phyloP scores from a whole-genome alignment of 37 sponge, comb jelly and placozoan species.

The Eunapius fragilis region DNA sequence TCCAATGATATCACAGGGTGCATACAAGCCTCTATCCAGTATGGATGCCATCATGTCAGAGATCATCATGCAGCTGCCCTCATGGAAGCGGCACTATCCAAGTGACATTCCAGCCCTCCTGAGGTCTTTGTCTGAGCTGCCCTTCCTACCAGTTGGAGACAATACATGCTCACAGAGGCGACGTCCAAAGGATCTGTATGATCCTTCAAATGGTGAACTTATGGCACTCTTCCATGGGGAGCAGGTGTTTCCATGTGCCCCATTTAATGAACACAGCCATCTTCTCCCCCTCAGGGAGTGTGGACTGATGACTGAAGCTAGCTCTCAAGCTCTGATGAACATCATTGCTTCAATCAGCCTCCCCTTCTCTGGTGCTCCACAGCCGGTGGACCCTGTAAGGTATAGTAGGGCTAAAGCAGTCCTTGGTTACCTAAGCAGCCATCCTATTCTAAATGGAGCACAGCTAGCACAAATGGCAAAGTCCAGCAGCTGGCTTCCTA shows the following conservation, averaged over 20 bases:
- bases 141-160: not conserved
- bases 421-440: constrained; percentile 10
- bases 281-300: constrained; percentile 10
- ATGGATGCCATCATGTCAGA: constrained; percentile 25
- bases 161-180: not conserved
- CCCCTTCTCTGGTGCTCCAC: not conserved
- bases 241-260: constrained; percentile 30
- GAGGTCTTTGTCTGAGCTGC: not conserved
- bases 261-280: not conserved
- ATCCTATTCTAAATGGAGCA: not conserved
- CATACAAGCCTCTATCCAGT: not conserved
- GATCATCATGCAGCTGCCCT: not conserved
- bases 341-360: not conserved
- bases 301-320: constrained; percentile 1
- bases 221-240: constrained; percentile 13
- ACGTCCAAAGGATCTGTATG: constrained; percentile 25
- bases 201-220: constrained; percentile 16
- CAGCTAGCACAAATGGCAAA: not conserved
- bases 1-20: constrained; percentile 10
- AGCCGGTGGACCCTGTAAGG: not conserved
- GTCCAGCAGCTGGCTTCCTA: constrained; percentile 25
- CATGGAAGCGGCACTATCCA: not conserved
- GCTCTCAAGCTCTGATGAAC: constrained; percentile 7
- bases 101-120: not conserved
- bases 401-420: constrained; percentile 17